Base-by-base conservation (phyloP, 2,888 invertebrate genomes). In the Ophion ellenae region DNA sequence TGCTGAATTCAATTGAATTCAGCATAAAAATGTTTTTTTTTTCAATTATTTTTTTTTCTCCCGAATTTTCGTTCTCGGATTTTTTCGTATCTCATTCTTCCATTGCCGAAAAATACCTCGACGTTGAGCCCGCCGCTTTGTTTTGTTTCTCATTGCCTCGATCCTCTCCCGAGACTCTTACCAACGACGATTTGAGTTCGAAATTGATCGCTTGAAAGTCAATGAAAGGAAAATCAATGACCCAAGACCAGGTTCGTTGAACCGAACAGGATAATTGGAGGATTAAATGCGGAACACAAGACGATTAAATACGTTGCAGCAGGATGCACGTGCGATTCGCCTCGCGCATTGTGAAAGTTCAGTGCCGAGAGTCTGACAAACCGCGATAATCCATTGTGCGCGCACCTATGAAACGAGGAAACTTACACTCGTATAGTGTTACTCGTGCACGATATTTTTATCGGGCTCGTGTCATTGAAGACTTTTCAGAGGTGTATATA, bases 331-430 rank as follows among this genome's bases (percentile, higher is more conserved):
- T 77, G 81, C 59, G 74, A 59, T 73, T 61, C 66, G 28, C 57
- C 53, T 53, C 11, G 36, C 45, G 36, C 57, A 64, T 36, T 73
- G 45, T 71, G 63, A 59, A 70, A 77, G 71, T 76, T 74, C 53
- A 69, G 47, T 57, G 66, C 63, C 73, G 71, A 53, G 53, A 63
- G 76, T 63, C 36, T 76, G 66, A 79, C 71, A 63, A 57, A 67
- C 45, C 80, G 76, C 32, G 69, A 40, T 83, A 83, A 81, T 86
- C 69, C 83, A 83, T 86, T 77, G 70, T 24, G 76, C 81, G 64
- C 53, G 53, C 53, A 17, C 53, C 53, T 40, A 59, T 61, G 20
- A 76, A 86, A 83, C 47, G 36, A 63, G n/a, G 20, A 57, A 40
- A 76, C 67, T 71, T 67, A n/a, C 40, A 11, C 53, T 53, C 14